Evolutionary conservation across 2,797 vertebrate genomes (phyloP), one percentile per base, ranked within the genome.

Genomic region (Dipus sagitta): DNA sequence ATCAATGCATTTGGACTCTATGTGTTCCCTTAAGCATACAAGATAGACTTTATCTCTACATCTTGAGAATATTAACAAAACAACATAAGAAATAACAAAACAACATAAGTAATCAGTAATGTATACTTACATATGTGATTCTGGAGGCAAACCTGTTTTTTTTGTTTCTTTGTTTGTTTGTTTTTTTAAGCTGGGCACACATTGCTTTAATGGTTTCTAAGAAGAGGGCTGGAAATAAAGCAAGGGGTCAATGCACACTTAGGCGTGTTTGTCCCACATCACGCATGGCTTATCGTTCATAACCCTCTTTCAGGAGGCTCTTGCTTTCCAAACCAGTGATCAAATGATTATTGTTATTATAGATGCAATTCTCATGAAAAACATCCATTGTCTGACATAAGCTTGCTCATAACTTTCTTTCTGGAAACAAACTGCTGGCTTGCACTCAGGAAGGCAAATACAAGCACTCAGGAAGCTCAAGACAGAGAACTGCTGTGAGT

Each of bases 51-150:
- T 90, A 9, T 64, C 64, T 77, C 24, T 60, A 26, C 18, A 70
- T 64, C 71, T 90, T 79, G 28, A 13, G 47, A 70, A 15, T 80
- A 9, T 83, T 83, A 77, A 68, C 20, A 83, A 96, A 92, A 80
- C 32, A 18, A 38, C n/a, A 20, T 3, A 17, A 67, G 0, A 30
- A 17, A 42, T 30, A 77, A 68, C 20, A 83, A 96, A 92, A 80
- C 32, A 18, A 38, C n/a, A 24, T 3, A 21, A 67, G 0, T 32
- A 17, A 42, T 30, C 3, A 79, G 23, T 28, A 52, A 62, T 38
- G 24, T 90, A 86, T 74, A 52, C 17, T 83, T 71, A 64, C 21
- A 83, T 52, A 76, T 76, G 30, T n/a, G 58, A 72, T 13, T 38
- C 54, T 67, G 52, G 20, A 23, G 14, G 2, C 26, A 54, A 76